Conservation (phyloP, 2,113 vertebrate genomes). For the Mastomys natalensis region DNA sequence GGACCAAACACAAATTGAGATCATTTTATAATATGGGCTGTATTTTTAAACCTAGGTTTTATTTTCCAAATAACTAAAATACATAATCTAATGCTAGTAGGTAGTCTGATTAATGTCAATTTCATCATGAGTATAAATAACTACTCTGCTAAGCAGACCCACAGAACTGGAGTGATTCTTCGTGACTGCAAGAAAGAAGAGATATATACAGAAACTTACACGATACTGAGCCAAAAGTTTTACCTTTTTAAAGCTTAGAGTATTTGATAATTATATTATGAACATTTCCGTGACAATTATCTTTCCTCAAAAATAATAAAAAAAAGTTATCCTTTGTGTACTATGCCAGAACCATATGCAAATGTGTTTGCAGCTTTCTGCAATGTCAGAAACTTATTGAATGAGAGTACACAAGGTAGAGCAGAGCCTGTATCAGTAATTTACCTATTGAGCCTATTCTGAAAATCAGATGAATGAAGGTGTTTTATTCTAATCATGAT, state of each 20-base stretch:
- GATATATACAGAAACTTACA: not conserved
- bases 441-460: not conserved
- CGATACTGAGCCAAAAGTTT: rapidly evolving
- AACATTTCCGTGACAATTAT: not conserved
- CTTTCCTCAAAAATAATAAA: not conserved
- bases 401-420: not conserved
- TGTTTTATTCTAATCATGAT: not conserved
- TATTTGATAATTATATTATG: not conserved
- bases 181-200: not conserved
- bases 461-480: not conserved
- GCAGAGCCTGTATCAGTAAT: not conserved
- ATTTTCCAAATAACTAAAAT: not conserved
- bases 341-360: not conserved
- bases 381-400: not conserved
- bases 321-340: not conserved
- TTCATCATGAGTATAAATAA: not conserved
- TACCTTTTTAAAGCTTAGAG: not conserved
- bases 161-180: not conserved
- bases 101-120: not conserved
- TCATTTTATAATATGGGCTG: not conserved
- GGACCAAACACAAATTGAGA: not conserved
- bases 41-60: not conserved
- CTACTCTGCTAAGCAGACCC: not conserved
- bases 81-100: not conserved
- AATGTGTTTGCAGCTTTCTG: not conserved